Evolutionary conservation across 2,797 vertebrate genomes (phyloP), one percentile per base, ranked within the genome.

Genomic region (Halcyon badia): DNA sequence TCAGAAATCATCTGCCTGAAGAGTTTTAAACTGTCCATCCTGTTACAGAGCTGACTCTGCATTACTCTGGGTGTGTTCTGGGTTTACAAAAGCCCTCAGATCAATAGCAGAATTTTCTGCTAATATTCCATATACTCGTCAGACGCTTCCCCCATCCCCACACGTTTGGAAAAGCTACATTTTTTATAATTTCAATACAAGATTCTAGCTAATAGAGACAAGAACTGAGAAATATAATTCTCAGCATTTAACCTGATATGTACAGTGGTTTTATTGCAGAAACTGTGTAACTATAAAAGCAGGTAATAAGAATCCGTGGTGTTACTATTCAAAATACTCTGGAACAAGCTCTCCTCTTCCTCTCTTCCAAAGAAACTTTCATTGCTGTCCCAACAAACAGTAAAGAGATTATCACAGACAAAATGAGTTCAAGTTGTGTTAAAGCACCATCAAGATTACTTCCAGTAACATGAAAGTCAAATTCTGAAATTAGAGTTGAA

Each of bases 1-100:
- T 81, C 64, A 93, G 82, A 96, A 89, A 93, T 93, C 54, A 69
- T 81, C 84, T 87, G 52, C 33, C 69, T 94, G 72, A 83, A 44
- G 79, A 81, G 44, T 81, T 94, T 96, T 51, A 87, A 90, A 80
- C 68, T 93, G 90, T 69, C 42, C 24, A 41, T 54, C 54, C 54
- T 83, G 57, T 70, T 88, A 49, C 37, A 77, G 85, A 83, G 31
- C n/a, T 76, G 69, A 54, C 52, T 69, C 62, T 69, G 31, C 3
- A 2, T 46, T 82, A 48, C 25, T 62, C 46, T 44, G 31, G 52
- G 48, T 71, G 12, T 62, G 12, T 58, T 90, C 35, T 56, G 25
- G 18, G 9, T 95, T 95, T 89, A 71, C 56, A 80, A 44, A 92
- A 87, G 30, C 18, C 46, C 66, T 88, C 21, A 14, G 20, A 44